A percentile compares a stretch with the other conserved stretches of the same genome.
Conservation (phyloP, 2,888 invertebrate genomes). For the Spisula subtruncata region DNA sequence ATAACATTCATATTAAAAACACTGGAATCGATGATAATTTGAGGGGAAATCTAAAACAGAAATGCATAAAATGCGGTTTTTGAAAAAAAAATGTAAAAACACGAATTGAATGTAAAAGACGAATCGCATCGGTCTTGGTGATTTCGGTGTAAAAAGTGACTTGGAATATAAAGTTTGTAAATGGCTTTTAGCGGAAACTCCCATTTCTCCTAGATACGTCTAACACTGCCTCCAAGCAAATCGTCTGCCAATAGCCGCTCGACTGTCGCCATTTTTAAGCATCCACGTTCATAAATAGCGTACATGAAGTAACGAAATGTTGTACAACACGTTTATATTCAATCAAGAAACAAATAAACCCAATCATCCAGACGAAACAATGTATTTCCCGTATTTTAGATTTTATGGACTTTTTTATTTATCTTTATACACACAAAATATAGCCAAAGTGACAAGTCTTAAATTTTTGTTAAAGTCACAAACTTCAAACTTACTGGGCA, state of each 20-base stretch:
- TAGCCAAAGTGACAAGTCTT: conserved; percentile 22
- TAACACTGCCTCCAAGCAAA: background rate
- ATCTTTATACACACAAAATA: conserved; percentile 6
- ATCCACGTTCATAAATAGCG: background rate
- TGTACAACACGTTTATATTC: background rate
- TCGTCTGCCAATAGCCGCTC: too few relatives aligned
- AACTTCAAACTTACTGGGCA: conserved; percentile 12
- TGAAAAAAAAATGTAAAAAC: too few relatives aligned
- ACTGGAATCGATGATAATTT: too few relatives aligned
- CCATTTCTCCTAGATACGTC: background rate
- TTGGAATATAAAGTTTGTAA: too few relatives aligned
- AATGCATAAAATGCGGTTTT: too few relatives aligned
- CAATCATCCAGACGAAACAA: background rate
- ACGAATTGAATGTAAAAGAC: too few relatives aligned
- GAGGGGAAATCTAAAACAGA: too few relatives aligned
- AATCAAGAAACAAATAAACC: conserved; percentile 22
- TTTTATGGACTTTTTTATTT: conserved; percentile 16
- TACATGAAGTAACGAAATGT: background rate
- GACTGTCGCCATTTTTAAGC: background rate
- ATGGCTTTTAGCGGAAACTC: too few relatives aligned
- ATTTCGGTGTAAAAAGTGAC: too few relatives aligned
- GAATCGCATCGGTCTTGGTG: too few relatives aligned
- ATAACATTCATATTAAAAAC: too few relatives aligned
- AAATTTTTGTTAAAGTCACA: conserved; percentile 37
- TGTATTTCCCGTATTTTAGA: background rate